Conservation (phyloP, 2,888 invertebrate species). For the Neria commutata region DNA sequence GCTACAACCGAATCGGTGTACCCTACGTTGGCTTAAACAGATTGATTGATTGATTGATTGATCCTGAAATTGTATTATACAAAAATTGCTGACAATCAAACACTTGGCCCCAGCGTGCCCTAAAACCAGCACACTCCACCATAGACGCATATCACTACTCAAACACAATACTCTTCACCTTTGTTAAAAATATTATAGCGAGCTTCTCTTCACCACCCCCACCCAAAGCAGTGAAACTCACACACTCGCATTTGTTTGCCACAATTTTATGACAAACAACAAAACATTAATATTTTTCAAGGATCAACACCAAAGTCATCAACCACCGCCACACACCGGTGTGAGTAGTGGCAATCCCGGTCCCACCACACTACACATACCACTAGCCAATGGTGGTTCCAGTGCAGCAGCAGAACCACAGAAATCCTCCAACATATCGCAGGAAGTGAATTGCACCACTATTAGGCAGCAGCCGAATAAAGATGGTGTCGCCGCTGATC, state of each 20-base stretch:
- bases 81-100: too few relatives aligned
- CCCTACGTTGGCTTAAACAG: too few relatives aligned
- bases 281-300: conserved; percentile 45
- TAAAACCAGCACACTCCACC: conserved; percentile 1
- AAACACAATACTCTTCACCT: too few relatives aligned
- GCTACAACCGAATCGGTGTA: too few relatives aligned
- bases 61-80: too few relatives aligned
- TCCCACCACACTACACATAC: conserved; percentile 65
- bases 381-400: conserved; percentile 89
- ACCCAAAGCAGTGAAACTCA: neutral
- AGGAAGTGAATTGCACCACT: conserved; percentile 91
- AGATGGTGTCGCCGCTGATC: conserved; percentile 59
- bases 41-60: too few relatives aligned
- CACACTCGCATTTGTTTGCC: neutral
- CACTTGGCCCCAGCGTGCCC: too few relatives aligned
- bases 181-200: neutral
- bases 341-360: conserved; percentile 48
- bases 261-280: conserved; percentile 29
- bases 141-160: neutral
- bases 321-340: conserved; percentile 42
- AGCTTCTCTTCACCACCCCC: neutral
- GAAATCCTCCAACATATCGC: conserved; percentile 87
- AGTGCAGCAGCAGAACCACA: too few relatives aligned
- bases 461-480: conserved; percentile 93
- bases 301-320: conserved; percentile 51